Percentiles rank a stretch among this genome's conserved stretches.
These are phyloP conservation scores for Ennomos quercinarius DNA, from an alignment of 2,888 invertebrate species.

Conservation along the genomic window DNA sequence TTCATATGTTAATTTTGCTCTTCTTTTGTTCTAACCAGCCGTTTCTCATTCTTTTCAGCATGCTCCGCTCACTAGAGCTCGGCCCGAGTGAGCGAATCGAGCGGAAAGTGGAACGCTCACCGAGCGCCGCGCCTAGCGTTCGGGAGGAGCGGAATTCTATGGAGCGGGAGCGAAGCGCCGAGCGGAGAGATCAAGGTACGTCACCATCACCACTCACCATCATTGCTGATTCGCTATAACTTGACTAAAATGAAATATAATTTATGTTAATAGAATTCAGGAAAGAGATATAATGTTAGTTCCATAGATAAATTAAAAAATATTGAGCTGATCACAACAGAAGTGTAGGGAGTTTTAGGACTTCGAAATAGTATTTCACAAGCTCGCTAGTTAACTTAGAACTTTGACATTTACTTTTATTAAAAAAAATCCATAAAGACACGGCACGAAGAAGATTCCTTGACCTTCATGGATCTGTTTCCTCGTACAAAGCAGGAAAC, in stretches of 20 bases:
- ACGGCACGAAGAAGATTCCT: constrained; percentile 30
- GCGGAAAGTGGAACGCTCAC: constrained; percentile 82
- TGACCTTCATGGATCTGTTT: constrained; percentile 36
- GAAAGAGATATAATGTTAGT: no score
- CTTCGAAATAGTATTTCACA: no score
- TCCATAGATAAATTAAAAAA: no score
- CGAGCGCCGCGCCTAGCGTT: constrained; percentile 59
- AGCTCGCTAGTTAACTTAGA: no score
- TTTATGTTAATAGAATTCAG: not conserved
- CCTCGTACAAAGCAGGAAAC: constrained; percentile 36
- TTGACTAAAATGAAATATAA: constrained; percentile 37
- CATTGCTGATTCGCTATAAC: constrained; percentile 37
- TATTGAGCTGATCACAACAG: no score
- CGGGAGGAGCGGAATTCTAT: constrained; percentile 66
- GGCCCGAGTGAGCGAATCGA: constrained; percentile 67
- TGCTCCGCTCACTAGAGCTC: constrained; percentile 91
- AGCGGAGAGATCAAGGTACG: constrained; percentile 77
- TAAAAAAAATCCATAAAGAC: constrained; percentile 29
- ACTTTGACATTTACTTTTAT: not conserved
- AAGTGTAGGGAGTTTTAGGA: no score
- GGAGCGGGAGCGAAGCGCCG: constrained; percentile 71
- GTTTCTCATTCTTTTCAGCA: constrained; percentile 80
- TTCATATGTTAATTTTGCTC: no score
- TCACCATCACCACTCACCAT: constrained; percentile 28
- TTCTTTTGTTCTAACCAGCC: not conserved